Conservation (phyloP, 2,797 vertebrate species). For the Amblyraja radiata region DNA sequence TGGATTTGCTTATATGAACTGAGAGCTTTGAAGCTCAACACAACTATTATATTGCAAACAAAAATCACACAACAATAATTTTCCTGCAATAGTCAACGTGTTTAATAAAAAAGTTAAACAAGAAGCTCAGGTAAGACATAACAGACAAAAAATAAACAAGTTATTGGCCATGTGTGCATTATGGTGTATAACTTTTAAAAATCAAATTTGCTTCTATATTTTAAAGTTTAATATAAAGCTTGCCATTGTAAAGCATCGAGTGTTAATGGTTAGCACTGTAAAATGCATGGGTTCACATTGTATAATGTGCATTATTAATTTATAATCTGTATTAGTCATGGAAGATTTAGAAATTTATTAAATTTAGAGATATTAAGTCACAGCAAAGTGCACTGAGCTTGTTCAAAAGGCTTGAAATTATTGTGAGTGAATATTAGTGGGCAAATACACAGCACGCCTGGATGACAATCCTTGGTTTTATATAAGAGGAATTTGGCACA, state of each 20-base stretch:
- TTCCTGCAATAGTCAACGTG: background rate
- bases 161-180: background rate
- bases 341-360: background rate
- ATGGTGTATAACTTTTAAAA: background rate
- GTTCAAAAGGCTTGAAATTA: background rate
- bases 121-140: background rate
- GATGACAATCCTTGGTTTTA: background rate
- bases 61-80: background rate
- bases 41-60: background rate
- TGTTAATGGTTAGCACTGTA: background rate
- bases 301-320: background rate
- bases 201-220: background rate
- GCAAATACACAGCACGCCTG: background rate
- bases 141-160: background rate
- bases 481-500: background rate
- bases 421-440: background rate
- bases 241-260: background rate
- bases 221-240: background rate
- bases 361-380: background rate
- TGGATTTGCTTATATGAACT: background rate
- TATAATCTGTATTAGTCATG: background rate
- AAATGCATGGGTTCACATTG: background rate
- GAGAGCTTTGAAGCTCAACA: background rate
- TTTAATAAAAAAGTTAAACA: background rate
- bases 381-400: background rate